These are phyloP conservation scores for Odontocolon sp. DNA, from an alignment of 2,888 invertebrate genomes.

Conservation along the genomic window DNA sequence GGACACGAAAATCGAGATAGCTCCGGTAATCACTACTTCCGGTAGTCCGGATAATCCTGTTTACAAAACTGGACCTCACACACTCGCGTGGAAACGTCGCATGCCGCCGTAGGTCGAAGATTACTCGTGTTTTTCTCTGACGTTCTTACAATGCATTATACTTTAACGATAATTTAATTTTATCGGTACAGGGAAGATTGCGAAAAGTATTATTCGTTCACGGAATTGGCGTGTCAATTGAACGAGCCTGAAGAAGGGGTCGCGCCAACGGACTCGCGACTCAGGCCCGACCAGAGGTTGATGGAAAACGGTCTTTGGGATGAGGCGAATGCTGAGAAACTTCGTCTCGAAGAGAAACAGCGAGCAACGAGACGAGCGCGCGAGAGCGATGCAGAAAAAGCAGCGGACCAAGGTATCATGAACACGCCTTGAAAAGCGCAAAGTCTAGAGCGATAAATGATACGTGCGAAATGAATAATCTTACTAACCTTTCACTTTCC, in stretches of 20 bases:
- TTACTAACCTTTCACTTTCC: not conserved
- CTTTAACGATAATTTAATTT: conserved; percentile 3
- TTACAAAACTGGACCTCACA: conserved; percentile 95
- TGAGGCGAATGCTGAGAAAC: conserved; percentile 93
- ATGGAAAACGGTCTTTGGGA: conserved; percentile 98
- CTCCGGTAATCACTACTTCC: conserved; percentile 90
- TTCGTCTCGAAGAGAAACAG: conserved; percentile 97
- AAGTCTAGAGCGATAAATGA: not conserved
- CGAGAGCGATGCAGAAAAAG: conserved; percentile 90
- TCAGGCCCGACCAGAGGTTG: conserved; percentile 97
- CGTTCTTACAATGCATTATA: not conserved
- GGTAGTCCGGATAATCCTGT: conserved; percentile 89
- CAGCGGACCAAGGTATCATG: conserved; percentile 83
- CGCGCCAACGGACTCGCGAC: conserved; percentile 96
- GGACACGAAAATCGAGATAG: conserved; percentile 97
- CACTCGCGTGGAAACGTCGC: conserved; percentile 92
- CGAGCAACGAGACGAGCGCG: conserved; percentile 88
- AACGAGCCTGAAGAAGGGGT: conserved; percentile 96
- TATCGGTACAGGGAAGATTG: conserved; percentile 82
- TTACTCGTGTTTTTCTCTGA: not conserved
- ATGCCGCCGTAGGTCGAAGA: conserved; percentile 85
- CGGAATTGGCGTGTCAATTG: conserved; percentile 96
- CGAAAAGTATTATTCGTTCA: conserved; percentile 95
- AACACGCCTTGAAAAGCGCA: not conserved
- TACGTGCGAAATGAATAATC: not conserved